Percentiles rank a stretch among this genome's conserved stretches.
Evolutionary conservation across 2,888 invertebrate species (phyloP).

Genomic region (Sepioteuthis lessoniana): DNA sequence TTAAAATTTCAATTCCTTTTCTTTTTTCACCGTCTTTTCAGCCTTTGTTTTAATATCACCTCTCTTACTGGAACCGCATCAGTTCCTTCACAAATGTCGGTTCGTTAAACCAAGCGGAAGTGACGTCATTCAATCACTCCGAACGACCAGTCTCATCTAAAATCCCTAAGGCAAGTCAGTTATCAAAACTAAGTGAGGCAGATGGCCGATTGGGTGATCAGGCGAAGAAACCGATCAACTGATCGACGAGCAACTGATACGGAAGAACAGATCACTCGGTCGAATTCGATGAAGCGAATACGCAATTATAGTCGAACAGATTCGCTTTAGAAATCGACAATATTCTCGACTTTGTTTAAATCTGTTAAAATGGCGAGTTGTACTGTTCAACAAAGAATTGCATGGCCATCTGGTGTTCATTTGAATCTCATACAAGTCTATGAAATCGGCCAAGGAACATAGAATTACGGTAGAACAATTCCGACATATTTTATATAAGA

Average conservation of each 20-base stretch:
- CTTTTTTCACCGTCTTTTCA: no score
- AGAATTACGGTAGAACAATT: not conserved
- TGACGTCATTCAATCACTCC: slow-evolving; percentile 33
- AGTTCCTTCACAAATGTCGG: not conserved
- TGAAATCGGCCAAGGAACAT: not conserved
- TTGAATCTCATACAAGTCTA: not conserved
- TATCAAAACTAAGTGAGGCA: slow-evolving; percentile 23
- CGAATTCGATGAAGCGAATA: not conserved
- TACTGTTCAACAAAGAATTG: not conserved
- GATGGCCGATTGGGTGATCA: not conserved
- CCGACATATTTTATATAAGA: not conserved
- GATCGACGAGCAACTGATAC: not conserved
- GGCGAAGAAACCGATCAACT: not conserved
- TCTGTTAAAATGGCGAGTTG: not conserved
- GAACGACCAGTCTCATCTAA: no score
- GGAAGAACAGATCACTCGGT: not conserved
- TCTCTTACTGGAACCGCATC: not conserved
- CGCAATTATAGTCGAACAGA: not conserved
- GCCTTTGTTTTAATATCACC: no score
- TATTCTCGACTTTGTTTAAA: not conserved
- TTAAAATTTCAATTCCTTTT: no score
- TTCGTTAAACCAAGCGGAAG: slow-evolving; percentile 4
- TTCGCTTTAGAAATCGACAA: not conserved
- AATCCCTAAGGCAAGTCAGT: not conserved
- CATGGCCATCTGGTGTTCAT: not conserved